Evolutionary conservation across 2,888 invertebrate species (phyloP).

Genomic region (Leucophora obtusa): DNA sequence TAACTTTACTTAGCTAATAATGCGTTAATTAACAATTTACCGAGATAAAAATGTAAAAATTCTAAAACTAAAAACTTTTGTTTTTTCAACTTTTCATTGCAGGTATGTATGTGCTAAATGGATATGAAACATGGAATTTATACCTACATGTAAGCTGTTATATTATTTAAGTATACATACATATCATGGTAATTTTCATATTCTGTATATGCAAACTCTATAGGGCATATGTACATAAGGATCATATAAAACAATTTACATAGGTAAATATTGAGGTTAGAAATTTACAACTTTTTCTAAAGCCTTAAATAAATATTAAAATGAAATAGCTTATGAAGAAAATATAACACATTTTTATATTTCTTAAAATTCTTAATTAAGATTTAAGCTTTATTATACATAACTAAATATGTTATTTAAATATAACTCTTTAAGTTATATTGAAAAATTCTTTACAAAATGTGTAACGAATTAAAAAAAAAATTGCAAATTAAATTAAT

Average conservation of each 20-base stretch:
- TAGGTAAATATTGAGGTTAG: constrained; percentile 58
- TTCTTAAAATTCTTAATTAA: constrained; percentile 38
- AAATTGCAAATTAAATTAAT: too few species aligned
- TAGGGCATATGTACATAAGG: constrained; percentile 3
- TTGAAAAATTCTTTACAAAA: too few species aligned
- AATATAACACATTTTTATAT: background rate
- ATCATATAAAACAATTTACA: constrained; percentile 29
- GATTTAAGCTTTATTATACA: constrained; percentile 33
- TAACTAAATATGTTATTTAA: too few species aligned
- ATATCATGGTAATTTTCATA: too few species aligned
- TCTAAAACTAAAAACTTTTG: constrained; percentile 41
- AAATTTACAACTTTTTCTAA: constrained; percentile 44
- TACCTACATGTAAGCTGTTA: background rate
- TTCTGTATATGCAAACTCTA: too few species aligned
- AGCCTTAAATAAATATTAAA: constrained; percentile 50
- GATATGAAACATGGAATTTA: constrained; percentile 54
- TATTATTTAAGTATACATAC: background rate
- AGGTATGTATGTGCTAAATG: constrained; percentile 62
- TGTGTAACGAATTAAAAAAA: too few species aligned
- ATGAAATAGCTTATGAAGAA: constrained; percentile 37
- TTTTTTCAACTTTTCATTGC: constrained; percentile 55
- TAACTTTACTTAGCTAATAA: constrained; percentile 60
- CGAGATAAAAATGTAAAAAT: constrained; percentile 37
- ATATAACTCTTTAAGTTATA: too few species aligned
- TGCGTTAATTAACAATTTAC: constrained; percentile 63